Percentiles rank a stretch among this genome's conserved stretches.
Conservation (phyloP, 2,113 vertebrate genomes). For the Plestiodon gilberti region DNA sequence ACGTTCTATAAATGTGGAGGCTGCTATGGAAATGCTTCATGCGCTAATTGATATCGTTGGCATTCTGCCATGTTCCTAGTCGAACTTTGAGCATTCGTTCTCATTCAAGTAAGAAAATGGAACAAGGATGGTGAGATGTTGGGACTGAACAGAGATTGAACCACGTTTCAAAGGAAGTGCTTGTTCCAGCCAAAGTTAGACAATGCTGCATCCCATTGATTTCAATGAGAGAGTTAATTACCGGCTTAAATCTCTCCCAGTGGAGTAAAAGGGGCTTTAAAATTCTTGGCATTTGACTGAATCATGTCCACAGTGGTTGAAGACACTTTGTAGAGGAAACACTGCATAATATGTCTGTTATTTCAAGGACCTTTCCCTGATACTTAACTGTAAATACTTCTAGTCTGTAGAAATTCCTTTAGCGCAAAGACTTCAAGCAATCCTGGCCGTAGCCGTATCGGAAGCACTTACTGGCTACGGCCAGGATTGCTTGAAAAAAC, state of each 20-base stretch:
- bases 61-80: not conserved
- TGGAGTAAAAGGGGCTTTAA: not conserved
- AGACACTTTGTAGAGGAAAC: not conserved
- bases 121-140: not conserved
- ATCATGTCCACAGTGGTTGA: not conserved
- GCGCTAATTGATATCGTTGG: not conserved
- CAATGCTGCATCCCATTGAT: not conserved
- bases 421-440: no score
- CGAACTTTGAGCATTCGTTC: not conserved
- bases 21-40: constrained; percentile 12
- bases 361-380: not conserved
- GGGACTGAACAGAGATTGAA: not conserved
- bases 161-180: not conserved
- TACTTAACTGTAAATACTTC: no score
- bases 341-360: not conserved
- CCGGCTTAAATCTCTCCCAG: not conserved
- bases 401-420: no score
- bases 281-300: not conserved
- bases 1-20: not conserved
- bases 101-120: not conserved
- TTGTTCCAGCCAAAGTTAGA: not conserved
- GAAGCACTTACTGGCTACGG: no score
- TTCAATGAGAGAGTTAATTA: not conserved
- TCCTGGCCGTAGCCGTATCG: no score
- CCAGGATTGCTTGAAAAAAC: no score